Percentiles rank a stretch among this genome's conserved stretches.
phyloP scores from a whole-genome alignment of 1,140 invertebrate genomes.

The Sarcophaga bullata region DNA sequence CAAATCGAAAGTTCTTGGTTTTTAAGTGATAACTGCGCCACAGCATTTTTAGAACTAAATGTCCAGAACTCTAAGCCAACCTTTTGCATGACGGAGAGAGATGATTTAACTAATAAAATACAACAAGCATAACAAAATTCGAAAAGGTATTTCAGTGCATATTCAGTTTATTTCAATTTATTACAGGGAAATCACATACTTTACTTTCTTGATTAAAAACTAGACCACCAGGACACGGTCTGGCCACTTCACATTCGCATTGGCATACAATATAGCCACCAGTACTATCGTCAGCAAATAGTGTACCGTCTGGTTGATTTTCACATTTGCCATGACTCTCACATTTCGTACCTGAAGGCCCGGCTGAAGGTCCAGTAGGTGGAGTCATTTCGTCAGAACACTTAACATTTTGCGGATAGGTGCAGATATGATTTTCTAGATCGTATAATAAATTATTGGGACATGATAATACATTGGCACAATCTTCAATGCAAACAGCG shows the following conservation, averaged over 20 bases:
- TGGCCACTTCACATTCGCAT: constrained; percentile 41
- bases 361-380: constrained; percentile 18
- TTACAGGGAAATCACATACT: constrained; percentile 53
- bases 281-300: constrained; percentile 11
- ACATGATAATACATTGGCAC: neutral
- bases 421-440: neutral
- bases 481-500: neutral
- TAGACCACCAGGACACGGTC: constrained; percentile 49
- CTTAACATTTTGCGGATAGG: neutral
- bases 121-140: too few relatives aligned
- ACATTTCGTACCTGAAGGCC: constrained; percentile 38
- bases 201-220: constrained; percentile 48
- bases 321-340: constrained; percentile 33
- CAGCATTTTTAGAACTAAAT: too few relatives aligned
- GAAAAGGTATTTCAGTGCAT: neutral
- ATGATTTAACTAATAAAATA: too few relatives aligned
- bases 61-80: too few relatives aligned
- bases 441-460: neutral
- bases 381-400: neutral
- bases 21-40: too few relatives aligned
- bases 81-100: too few relatives aligned
- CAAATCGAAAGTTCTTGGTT: too few relatives aligned
- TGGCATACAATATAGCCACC: constrained; percentile 41
- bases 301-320: constrained; percentile 34
- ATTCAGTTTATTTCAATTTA: neutral